These are phyloP conservation scores for Agrochola lota DNA, from an alignment of 2,888 invertebrate species.

Conservation along the genomic window DNA sequence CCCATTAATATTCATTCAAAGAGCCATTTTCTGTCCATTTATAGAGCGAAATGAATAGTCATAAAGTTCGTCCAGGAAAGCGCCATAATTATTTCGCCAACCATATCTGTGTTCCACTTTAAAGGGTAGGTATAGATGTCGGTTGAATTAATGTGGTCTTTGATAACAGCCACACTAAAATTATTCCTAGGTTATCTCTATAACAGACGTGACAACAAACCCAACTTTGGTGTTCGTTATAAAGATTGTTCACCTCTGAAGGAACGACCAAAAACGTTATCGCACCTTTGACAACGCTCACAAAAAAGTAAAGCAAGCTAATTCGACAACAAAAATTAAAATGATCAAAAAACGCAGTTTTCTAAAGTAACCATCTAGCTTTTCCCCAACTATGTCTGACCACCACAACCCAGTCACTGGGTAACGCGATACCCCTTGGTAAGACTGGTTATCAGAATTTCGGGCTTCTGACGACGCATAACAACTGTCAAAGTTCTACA, in stretches of 20 bases:
- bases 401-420: too few relatives aligned
- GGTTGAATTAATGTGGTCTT: not conserved
- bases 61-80: not conserved
- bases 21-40: constrained; percentile 4
- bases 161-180: too few relatives aligned
- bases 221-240: accelerated
- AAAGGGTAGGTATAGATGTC: not conserved
- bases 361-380: not conserved
- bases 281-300: not conserved
- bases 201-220: not conserved
- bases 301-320: not conserved
- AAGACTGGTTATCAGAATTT: too few relatives aligned
- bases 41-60: constrained; percentile 16
- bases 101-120: not conserved
- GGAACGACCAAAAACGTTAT: not conserved
- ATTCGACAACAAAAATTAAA: not conserved
- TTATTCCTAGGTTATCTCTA: too few relatives aligned
- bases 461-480: too few relatives aligned
- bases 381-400: too few relatives aligned
- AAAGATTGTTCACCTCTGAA: not conserved
- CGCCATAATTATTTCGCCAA: not conserved
- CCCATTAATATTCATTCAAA: not conserved
- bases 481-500: too few relatives aligned
- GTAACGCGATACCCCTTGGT: too few relatives aligned
- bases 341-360: not conserved